Conservation (phyloP, 2,113 vertebrate genomes). For the Ctenomys sociabilis region DNA sequence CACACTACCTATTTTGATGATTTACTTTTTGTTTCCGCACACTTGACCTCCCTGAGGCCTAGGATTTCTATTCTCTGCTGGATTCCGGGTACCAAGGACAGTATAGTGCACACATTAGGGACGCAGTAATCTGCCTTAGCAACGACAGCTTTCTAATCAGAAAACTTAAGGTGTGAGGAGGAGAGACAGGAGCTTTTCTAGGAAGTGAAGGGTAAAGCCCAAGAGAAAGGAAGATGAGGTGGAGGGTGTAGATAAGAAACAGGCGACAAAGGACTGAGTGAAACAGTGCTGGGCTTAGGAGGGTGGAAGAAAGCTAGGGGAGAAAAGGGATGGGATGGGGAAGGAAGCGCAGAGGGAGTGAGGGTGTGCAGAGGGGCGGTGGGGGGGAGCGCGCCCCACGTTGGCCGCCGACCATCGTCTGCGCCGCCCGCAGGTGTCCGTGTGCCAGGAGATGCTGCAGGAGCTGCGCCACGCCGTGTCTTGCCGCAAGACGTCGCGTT, state of each 20-base stretch:
- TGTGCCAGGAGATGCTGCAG: constrained; percentile 94
- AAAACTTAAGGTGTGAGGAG: background rate
- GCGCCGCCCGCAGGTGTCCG: constrained; percentile 87
- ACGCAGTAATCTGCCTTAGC: background rate
- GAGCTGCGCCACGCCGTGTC: constrained; percentile 93
- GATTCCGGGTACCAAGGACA: background rate
- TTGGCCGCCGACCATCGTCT: constrained; percentile 40
- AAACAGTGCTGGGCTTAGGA: background rate
- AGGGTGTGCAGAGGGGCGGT: too few relatives aligned
- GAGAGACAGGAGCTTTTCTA: background rate
- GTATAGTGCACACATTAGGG: background rate
- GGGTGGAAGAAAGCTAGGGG: background rate
- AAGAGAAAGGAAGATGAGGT: fast-evolving
- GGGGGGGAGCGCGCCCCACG: background rate
- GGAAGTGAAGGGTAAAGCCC: background rate
- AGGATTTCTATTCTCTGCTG: background rate
- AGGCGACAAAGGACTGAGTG: background rate
- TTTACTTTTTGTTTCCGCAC: background rate
- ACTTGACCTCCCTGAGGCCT: background rate
- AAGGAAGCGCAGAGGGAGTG: too few relatives aligned
- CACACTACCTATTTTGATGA: too few relatives aligned
- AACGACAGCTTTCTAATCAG: background rate
- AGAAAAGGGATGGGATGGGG: fast-evolving
- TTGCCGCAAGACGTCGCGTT: constrained; percentile 92
- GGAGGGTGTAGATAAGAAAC: background rate